These are phyloP conservation scores for Athene cunicularia DNA, from an alignment of 2,113 vertebrate genomes.

Conservation along the genomic window DNA sequence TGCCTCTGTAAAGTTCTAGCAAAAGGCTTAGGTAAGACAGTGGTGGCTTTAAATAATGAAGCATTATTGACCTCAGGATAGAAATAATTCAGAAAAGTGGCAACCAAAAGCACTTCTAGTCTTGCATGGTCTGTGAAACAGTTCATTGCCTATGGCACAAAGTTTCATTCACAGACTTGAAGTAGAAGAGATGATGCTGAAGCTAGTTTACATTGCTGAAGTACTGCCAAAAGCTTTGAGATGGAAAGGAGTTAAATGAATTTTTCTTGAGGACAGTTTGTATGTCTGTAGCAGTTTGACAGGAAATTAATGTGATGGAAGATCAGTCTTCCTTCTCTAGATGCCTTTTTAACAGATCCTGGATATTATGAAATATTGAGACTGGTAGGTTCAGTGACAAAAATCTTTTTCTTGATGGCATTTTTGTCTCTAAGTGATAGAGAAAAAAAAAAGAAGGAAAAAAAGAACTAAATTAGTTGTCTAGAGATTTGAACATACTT, in stretches of 20 bases:
- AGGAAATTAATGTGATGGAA: not conserved
- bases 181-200: not conserved
- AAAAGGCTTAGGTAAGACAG: not conserved
- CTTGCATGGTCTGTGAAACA: not conserved
- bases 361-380: not conserved
- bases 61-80: not conserved
- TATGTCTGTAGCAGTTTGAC: not conserved
- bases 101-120: not conserved
- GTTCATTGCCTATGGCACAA: not conserved
- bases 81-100: not conserved
- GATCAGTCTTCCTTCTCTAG: not conserved
- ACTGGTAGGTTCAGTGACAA: not conserved
- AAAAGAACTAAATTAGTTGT: not conserved
- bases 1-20: not conserved
- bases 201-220: not conserved
- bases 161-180: not conserved
- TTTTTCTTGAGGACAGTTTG: not conserved
- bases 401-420: not conserved
- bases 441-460: no score
- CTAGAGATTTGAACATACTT: not conserved
- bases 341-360: not conserved
- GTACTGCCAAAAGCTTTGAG: not conserved
- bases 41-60: not conserved
- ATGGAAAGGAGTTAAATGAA: not conserved
- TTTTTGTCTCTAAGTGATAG: not conserved